These are phyloP conservation scores for Galerucella nymphaeae DNA, from an alignment of 2,888 invertebrate species.

Conservation along the genomic window DNA sequence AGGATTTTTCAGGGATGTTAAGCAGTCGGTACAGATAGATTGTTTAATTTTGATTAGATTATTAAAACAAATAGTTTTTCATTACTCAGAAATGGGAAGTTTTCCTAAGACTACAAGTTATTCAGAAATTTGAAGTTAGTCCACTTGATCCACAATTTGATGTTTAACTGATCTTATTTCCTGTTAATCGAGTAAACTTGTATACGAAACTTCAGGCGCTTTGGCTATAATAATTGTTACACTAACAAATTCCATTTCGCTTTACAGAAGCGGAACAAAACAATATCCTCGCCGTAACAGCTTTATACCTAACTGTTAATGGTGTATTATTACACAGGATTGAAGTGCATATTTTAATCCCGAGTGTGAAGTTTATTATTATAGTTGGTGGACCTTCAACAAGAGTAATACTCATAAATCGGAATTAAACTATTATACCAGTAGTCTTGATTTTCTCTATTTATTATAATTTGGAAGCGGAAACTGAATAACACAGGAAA, in stretches of 20 bases:
- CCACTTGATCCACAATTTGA: neutral
- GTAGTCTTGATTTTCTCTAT: neutral
- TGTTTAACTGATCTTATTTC: neutral
- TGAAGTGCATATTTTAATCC: conserved; percentile 4
- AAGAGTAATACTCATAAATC: neutral
- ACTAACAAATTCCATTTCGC: neutral
- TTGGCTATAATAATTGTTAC: neutral
- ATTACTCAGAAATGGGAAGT: too few species aligned
- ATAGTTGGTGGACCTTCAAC: neutral
- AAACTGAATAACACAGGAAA: neutral
- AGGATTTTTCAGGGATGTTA: too few species aligned
- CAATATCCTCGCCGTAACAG: neutral
- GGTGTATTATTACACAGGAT: neutral
- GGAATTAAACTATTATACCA: neutral
- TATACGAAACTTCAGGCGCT: neutral
- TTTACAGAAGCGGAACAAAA: neutral
- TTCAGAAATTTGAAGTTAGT: too few species aligned
- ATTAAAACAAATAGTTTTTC: too few species aligned
- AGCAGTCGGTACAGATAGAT: too few species aligned
- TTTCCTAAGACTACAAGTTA: too few species aligned
- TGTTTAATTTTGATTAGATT: too few species aligned
- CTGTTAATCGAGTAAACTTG: neutral
- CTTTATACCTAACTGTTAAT: conserved; percentile 7
- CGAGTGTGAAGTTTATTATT: neutral
- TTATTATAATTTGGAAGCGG: neutral